Conservation (phyloP, 1,140 invertebrate species). For the Cydia amplana region DNA sequence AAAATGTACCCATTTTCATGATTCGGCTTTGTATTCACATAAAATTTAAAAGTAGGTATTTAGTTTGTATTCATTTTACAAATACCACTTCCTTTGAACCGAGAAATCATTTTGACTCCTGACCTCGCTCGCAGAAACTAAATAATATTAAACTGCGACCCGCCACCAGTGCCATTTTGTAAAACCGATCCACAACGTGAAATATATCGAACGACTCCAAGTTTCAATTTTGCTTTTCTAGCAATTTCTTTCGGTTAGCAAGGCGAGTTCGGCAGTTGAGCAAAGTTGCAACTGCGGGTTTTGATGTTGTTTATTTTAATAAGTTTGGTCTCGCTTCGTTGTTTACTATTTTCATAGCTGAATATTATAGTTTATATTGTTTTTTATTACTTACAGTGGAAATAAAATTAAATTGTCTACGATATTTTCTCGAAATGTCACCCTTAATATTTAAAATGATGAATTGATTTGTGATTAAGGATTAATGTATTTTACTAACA, state of each 20-base stretch:
- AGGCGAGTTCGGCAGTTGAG: conserved; percentile 13
- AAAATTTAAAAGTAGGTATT: background rate
- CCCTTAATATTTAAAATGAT: too few species aligned
- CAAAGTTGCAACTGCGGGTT: conserved; percentile 1
- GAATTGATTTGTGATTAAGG: too few species aligned
- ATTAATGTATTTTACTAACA: too few species aligned
- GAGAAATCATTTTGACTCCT: background rate
- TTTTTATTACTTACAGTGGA: background rate
- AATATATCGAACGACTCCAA: conserved; percentile 17
- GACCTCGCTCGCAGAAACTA: background rate
- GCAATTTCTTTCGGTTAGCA: conserved; percentile 22
- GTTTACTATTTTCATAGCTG: background rate
- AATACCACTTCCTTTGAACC: background rate
- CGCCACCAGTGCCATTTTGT: conserved; percentile 15
- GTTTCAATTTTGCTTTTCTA: conserved; percentile 24
- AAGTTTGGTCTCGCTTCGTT: background rate
- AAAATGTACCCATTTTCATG: background rate
- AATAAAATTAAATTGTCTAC: too few species aligned
- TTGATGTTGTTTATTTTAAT: conserved; percentile 23
- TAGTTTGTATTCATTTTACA: background rate
- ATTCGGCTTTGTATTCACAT: background rate
- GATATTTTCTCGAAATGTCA: too few species aligned
- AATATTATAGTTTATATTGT: background rate
- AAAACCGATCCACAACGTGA: conserved; percentile 25
- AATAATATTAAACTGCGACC: conserved; percentile 16